Evolutionary conservation across 2,888 invertebrate species (phyloP), one percentile per base, ranked within the genome.

Genomic region (Ashinkailepas kermadecensis): DNA sequence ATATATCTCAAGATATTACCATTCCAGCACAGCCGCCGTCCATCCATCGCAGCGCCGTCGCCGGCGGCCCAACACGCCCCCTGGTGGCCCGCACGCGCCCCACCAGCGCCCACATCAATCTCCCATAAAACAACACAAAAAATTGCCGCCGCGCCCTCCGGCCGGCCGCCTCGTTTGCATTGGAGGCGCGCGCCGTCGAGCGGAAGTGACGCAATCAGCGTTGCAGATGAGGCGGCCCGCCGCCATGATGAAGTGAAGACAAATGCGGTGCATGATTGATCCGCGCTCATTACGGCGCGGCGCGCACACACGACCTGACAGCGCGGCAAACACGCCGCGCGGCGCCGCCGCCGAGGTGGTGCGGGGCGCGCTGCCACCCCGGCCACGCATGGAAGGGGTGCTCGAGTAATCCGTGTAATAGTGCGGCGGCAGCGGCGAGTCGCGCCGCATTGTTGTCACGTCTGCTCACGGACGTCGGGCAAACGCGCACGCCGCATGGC

Each of bases 91-190:
- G 57, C 57, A 78, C 18, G 25, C 80, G 74, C 21, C 74, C 4
- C 67, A 23, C 58, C 23, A 21, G 57, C 64, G 74, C 62, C 18
- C 74, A 78, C 74, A 81, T 67, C 74, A 81, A 78, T 59, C 57
- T 67, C 81, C 78, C 21, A 62, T 62, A 59, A 81, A 81, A 81
- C 74, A 81, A 64, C 54, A 54, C 78, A 81, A 81, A 81, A 81
- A 74, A 74, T 74, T 54, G 74, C 54, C 74, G 74, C 56, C 21
- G 54, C 21, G 21, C 8, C 21, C 56, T 8, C 74, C 74, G 54
- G 21, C 21, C 74, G 4, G 12, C 59, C 59, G 59, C 12, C 74
- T 79, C 79, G 79, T 79, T 79, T 79, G 79, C 79, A 79, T 79
- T 15, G 25, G 79, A 79, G 58, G 58, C 79, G 79, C 58, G 79